These are phyloP conservation scores for Melanotaenia duboulayi DNA, from an alignment of 2,113 vertebrate genomes.

Conservation along the genomic window DNA sequence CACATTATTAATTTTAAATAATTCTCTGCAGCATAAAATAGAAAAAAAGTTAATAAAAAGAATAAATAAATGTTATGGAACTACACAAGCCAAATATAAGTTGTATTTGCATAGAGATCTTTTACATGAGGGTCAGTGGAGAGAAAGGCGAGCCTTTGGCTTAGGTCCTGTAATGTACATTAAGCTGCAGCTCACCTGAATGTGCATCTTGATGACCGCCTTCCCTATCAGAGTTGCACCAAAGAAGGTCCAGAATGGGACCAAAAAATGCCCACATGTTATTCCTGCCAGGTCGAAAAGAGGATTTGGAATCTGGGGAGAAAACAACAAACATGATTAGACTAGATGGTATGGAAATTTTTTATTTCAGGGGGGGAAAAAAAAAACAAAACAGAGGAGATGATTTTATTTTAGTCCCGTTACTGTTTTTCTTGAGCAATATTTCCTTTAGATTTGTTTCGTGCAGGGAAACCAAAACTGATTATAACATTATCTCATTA, in stretches of 20 bases:
- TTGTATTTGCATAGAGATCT: background rate
- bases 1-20: background rate
- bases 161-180: background rate
- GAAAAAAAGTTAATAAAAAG: background rate
- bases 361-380: background rate
- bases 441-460: background rate
- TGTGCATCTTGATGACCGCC: conserved; percentile 92
- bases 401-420: background rate
- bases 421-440: background rate
- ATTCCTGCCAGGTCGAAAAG: conserved; percentile 91
- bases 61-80: background rate
- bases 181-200: conserved; percentile 84
- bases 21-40: background rate
- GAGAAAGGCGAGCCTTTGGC: too few relatives aligned
- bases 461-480: background rate
- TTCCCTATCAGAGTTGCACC: conserved; percentile 90
- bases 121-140: background rate
- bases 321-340: background rate
- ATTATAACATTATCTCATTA: background rate
- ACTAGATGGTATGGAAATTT: too few relatives aligned
- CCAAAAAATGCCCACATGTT: conserved; percentile 90
- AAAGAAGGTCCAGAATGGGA: conserved; percentile 93
- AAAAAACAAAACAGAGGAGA: background rate
- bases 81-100: background rate
- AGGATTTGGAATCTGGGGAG: conserved; percentile 87